Conservation (phyloP, 2,113 vertebrate genomes). For the Plecotus auritus region DNA sequence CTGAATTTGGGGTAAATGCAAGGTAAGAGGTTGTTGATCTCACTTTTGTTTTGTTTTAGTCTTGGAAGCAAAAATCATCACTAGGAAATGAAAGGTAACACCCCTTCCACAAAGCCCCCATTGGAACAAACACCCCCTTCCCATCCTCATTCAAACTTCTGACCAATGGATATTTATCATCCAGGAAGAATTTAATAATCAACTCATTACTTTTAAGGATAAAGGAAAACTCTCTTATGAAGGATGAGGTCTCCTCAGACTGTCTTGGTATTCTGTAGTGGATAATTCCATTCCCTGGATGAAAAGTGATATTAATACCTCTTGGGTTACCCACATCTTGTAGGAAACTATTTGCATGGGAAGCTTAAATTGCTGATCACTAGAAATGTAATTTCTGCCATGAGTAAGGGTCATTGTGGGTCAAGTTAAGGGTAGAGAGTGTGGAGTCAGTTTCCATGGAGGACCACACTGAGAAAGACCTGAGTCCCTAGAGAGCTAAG, state of each 20-base stretch:
- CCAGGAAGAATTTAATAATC: neutral
- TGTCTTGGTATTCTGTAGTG: neutral
- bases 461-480: neutral
- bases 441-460: neutral
- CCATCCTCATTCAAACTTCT: neutral
- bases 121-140: fast-evolving
- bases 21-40: neutral
- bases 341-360: neutral
- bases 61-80: neutral
- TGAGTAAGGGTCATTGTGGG: neutral
- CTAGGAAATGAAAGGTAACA: neutral
- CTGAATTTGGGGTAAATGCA: neutral
- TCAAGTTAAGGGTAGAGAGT: fast-evolving
- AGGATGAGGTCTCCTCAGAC: fast-evolving
- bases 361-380: neutral
- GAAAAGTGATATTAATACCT: neutral
- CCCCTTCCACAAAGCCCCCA: neutral
- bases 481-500: neutral
- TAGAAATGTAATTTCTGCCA: neutral
- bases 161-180: neutral
- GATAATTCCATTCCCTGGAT: neutral
- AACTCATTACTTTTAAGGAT: neutral
- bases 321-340: neutral
- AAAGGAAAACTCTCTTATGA: neutral
- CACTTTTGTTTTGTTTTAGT: neutral